phyloP scores from a whole-genome alignment of 2,888 invertebrate species.

The Spodoptera exigua region DNA sequence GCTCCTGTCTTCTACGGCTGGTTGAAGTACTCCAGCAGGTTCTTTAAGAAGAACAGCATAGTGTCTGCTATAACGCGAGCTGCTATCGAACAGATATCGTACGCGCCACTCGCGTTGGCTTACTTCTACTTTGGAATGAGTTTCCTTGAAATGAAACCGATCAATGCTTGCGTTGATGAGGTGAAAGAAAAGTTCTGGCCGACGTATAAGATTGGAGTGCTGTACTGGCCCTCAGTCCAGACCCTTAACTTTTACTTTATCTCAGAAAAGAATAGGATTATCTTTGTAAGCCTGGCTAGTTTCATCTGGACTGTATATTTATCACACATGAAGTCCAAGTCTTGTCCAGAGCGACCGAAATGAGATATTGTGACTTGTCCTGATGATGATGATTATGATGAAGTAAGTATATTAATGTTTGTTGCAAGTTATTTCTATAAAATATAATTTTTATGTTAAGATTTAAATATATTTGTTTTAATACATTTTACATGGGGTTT shows the following conservation, averaged over 20 bases:
- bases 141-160: conserved; percentile 91
- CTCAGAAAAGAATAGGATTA: conserved; percentile 92
- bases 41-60: conserved; percentile 71
- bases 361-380: no score
- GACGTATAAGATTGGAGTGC: conserved; percentile 91
- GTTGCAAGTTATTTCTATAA: no score
- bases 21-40: conserved; percentile 88
- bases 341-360: no score
- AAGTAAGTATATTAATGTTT: no score
- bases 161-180: conserved; percentile 90
- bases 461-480: no score
- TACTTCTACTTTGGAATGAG: conserved; percentile 94
- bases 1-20: conserved; percentile 94
- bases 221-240: conserved; percentile 93
- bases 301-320: conserved; percentile 93
- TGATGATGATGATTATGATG: no score
- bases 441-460: no score
- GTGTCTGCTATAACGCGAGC: conserved; percentile 77
- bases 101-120: conserved; percentile 92
- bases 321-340: conserved; percentile 91
- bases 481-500: no score
- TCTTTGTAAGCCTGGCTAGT: conserved; percentile 92
- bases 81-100: conserved; percentile 91
- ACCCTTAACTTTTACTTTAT: conserved; percentile 92
- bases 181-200: conserved; percentile 92